phyloP scores from a whole-genome alignment of 2,888 invertebrate species.

The Apotomis turbidana region DNA sequence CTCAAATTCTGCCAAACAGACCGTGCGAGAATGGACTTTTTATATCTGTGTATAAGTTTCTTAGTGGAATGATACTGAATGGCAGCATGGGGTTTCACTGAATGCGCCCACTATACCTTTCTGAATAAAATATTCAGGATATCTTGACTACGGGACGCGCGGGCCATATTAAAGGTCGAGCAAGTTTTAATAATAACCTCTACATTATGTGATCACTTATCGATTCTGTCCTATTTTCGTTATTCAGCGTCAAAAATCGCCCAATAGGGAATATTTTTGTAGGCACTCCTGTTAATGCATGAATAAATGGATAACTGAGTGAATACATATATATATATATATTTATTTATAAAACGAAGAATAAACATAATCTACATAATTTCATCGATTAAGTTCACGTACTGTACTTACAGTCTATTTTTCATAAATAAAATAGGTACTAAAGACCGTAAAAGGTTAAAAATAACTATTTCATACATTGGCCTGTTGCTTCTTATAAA shows the following conservation, averaged over 20 bases:
- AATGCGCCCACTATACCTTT: slow-evolving; percentile 72
- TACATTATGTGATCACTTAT: slow-evolving; percentile 44
- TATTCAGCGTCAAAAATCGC: neutral
- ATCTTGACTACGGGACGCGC: slow-evolving; percentile 67
- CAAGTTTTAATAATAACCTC: slow-evolving; percentile 40
- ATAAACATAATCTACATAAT: no score
- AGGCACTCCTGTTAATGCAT: neutral
- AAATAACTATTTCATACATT: no score
- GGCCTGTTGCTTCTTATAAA: no score
- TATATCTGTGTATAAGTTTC: neutral
- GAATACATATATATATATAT: no score
- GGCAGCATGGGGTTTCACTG: slow-evolving; percentile 1
- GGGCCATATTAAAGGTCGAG: slow-evolving; percentile 66
- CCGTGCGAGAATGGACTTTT: neutral
- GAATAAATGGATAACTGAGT: neutral
- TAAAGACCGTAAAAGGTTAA: no score
- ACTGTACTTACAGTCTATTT: no score
- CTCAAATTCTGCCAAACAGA: slow-evolving; percentile 12
- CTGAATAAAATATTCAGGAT: slow-evolving; percentile 79
- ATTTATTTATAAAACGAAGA: no score
- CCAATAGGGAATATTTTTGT: neutral
- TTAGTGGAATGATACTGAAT: neutral
- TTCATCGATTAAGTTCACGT: no score
- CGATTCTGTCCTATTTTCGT: slow-evolving; percentile 42
- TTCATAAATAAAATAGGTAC: no score